Conservation (phyloP, 1,140 invertebrate species). For the Nasonia vitripennis region DNA sequence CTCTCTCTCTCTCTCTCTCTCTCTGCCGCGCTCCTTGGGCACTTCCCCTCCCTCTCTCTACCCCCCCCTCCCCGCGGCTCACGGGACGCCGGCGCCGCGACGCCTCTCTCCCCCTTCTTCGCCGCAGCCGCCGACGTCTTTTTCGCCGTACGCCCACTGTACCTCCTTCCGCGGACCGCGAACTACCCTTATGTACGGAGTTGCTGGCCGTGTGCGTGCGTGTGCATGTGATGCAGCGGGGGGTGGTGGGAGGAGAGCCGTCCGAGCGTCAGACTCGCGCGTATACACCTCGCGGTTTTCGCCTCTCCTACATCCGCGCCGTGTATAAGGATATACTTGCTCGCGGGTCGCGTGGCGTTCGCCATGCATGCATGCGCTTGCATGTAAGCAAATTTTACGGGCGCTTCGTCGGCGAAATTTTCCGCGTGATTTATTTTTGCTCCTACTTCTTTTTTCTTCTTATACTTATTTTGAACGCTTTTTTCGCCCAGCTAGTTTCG, state of each 20-base stretch:
- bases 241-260: neutral
- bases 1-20: constrained; percentile 11
- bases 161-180: constrained; percentile 56
- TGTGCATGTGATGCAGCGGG: neutral
- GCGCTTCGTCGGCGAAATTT: constrained; percentile 9
- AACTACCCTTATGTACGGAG: constrained; percentile 58
- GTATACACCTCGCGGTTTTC: neutral
- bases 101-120: constrained; percentile 51
- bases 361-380: constrained; percentile 18
- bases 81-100: constrained; percentile 35
- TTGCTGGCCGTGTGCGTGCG: neutral
- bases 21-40: neutral
- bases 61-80: neutral
- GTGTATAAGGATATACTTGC: neutral
- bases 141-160: constrained; percentile 48
- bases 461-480: neutral
- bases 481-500: too few species aligned
- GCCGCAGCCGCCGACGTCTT: constrained; percentile 49
- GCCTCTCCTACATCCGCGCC: neutral
- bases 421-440: neutral
- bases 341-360: constrained; percentile 8
- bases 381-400: constrained; percentile 32
- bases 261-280: neutral
- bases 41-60: constrained; percentile 20
- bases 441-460: neutral